phyloP scores from a whole-genome alignment of 2,797 vertebrate species.

The Philypnodon macrostomus region DNA sequence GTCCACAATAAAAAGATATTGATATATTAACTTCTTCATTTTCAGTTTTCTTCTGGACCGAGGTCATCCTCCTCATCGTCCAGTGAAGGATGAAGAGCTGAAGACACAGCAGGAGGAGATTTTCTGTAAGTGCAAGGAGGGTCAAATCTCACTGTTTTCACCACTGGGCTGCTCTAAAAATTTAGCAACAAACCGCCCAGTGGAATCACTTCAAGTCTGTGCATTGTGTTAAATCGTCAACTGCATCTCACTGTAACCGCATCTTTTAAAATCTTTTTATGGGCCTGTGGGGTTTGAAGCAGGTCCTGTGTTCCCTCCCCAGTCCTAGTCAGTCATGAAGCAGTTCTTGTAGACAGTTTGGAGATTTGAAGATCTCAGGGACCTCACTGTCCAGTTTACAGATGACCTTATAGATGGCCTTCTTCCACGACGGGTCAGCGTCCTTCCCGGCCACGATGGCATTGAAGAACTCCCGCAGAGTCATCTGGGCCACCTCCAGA shows the following conservation, averaged over 20 bases:
- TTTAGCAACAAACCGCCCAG: slow-evolving; percentile 12
- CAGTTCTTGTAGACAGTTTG: slow-evolving; percentile 98
- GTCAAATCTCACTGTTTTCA: slow-evolving; percentile 23
- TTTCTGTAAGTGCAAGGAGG: slow-evolving; percentile 50
- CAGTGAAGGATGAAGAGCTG: slow-evolving; percentile 19
- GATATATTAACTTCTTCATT: slow-evolving; percentile 68
- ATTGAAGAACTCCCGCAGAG: slow-evolving; percentile 98
- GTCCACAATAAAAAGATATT: slow-evolving; percentile 68
- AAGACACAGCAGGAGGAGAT: slow-evolving; percentile 17
- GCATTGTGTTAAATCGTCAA: slow-evolving; percentile 15
- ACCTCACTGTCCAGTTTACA: slow-evolving; percentile 99
- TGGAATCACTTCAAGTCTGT: slow-evolving; percentile 28
- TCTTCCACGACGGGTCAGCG: slow-evolving; percentile 99
- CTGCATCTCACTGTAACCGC: slow-evolving; percentile 8
- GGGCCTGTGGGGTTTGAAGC: slow-evolving; percentile 14
- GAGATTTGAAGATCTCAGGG: slow-evolving; percentile 97
- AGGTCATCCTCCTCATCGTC: slow-evolving; percentile 18
- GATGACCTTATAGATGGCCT: slow-evolving; percentile 99
- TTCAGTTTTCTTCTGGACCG: slow-evolving; percentile 23
- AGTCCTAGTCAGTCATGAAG: slow-evolving; percentile 87
- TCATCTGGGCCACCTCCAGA: slow-evolving; percentile 98
- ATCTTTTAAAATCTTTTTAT: slow-evolving; percentile 25
- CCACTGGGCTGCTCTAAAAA: slow-evolving; percentile 17
- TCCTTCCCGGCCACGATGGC: slow-evolving; percentile 99
- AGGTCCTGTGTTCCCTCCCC: slow-evolving; percentile 5